phyloP scores from a whole-genome alignment of 2,888 invertebrate species.

The Prenolepis imparis region DNA sequence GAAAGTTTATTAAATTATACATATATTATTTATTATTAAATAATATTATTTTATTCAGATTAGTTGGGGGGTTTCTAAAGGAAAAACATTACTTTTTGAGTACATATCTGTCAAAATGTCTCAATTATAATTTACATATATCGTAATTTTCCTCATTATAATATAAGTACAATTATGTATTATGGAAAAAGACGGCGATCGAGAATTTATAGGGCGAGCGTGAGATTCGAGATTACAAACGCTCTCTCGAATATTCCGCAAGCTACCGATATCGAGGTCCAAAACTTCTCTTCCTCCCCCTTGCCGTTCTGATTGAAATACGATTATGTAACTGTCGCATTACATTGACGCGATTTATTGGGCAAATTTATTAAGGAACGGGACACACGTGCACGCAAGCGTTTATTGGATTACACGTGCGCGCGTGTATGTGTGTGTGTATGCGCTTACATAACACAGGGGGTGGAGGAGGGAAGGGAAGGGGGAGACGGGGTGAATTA shows the following conservation, averaged over 20 bases:
- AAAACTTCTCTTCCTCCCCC: background rate
- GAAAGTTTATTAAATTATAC: too few species aligned
- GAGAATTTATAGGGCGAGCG: background rate
- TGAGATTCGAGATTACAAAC: background rate
- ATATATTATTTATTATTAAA: background rate
- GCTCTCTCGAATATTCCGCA: background rate
- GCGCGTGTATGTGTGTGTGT: slow-evolving; percentile 1
- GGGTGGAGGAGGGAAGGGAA: background rate
- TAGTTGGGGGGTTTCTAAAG: background rate
- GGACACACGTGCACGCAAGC: slow-evolving; percentile 41
- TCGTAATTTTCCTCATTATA: background rate
- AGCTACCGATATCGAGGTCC: background rate
- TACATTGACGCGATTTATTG: slow-evolving; percentile 49
- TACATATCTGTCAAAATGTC: background rate
- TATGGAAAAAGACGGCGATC: background rate
- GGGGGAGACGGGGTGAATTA: slow-evolving; percentile 71
- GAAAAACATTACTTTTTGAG: background rate
- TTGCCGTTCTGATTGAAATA: slow-evolving; percentile 32
- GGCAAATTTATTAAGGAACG: slow-evolving; percentile 46
- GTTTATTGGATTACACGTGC: slow-evolving; percentile 53
- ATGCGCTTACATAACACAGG: slow-evolving; percentile 36
- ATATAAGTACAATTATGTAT: background rate
- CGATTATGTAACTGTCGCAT: slow-evolving; percentile 53
- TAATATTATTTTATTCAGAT: background rate
- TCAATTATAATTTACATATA: background rate